Percentiles rank a stretch among this genome's conserved stretches.
Evolutionary conservation across 1,140 invertebrate genomes (phyloP).

Genomic region (Antheraea pernyi): DNA sequence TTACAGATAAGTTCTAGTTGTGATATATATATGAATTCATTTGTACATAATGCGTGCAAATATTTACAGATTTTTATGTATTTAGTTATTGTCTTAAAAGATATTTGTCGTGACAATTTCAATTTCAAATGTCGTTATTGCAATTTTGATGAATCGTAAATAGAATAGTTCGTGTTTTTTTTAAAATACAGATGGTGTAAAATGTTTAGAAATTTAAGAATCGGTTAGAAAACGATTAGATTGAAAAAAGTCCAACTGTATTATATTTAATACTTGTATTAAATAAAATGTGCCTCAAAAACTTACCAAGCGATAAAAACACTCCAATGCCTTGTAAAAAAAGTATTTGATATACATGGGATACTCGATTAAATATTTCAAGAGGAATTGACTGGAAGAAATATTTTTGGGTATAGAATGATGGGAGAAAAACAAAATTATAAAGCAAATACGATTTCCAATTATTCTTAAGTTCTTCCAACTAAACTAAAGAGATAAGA

Average conservation of each 20-base stretch:
- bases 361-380: too few relatives aligned
- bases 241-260: conserved; percentile 9
- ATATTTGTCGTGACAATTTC: neutral
- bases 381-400: too few relatives aligned
- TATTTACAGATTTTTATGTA: neutral
- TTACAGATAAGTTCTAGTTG: conserved; percentile 10
- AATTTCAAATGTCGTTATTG: neutral
- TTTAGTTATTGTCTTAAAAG: too few relatives aligned
- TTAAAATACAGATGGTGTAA: neutral
- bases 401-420: too few relatives aligned
- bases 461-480: too few relatives aligned
- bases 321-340: neutral
- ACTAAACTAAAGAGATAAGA: too few relatives aligned
- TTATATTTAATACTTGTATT: conserved; percentile 12
- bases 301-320: neutral
- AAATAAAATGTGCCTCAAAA: neutral
- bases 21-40: conserved; percentile 4
- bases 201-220: neutral
- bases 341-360: too few relatives aligned
- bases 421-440: too few relatives aligned
- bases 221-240: neutral
- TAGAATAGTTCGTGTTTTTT: neutral
- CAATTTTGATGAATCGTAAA: neutral
- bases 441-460: too few relatives aligned
- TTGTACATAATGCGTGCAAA: neutral